Conservation (phyloP, 2,888 invertebrate species). For the Epinotia ramella region DNA sequence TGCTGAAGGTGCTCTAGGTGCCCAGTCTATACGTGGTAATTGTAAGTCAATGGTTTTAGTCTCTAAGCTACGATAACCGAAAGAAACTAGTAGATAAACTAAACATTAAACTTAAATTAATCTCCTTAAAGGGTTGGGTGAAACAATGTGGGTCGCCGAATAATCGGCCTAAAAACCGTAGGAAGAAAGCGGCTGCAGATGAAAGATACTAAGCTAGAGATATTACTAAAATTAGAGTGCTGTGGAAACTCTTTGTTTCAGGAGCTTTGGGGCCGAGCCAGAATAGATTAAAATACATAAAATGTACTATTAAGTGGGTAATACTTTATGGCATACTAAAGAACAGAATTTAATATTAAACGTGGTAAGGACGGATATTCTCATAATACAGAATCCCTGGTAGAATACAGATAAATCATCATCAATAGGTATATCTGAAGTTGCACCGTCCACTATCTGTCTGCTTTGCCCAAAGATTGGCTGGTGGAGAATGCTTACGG, state of each 20-base stretch:
- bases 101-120: not conserved
- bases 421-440: no score
- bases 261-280: slow-evolving; percentile 15
- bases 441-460: no score
- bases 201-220: slow-evolving; percentile 9
- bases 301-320: not conserved
- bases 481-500: no score
- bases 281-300: not conserved
- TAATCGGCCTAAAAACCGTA: slow-evolving; percentile 12
- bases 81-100: not conserved
- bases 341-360: not conserved
- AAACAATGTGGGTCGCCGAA: not conserved
- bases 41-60: no score
- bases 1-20: no score
- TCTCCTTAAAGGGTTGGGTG: not conserved
- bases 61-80: not conserved
- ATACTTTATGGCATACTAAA: not conserved
- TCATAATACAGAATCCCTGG: no score
- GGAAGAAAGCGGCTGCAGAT: slow-evolving; percentile 9
- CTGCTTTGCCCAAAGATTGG: no score
- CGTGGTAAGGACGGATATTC: no score
- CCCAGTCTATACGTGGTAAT: no score
- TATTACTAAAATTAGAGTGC: slow-evolving; percentile 2
- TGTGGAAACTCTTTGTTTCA: not conserved
- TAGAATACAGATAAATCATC: no score